A percentile compares a stretch with the other conserved stretches of the same genome.
These are phyloP conservation scores for Lordiphosa stackelbergi DNA, from an alignment of 1,140 invertebrate genomes.

Conservation along the genomic window DNA sequence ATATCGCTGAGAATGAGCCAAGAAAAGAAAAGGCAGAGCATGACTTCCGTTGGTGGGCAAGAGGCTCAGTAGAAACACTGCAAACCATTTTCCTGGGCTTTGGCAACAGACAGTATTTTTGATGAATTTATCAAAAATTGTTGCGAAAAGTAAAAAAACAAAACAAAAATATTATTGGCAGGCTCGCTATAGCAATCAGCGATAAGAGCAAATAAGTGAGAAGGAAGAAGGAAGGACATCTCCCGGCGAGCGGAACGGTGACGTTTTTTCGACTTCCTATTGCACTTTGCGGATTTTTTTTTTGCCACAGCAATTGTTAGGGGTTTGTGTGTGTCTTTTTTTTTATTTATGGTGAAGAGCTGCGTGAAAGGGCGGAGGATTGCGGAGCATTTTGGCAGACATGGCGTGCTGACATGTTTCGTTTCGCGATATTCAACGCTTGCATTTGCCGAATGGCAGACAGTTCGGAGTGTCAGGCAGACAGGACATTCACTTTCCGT, in stretches of 20 bases:
- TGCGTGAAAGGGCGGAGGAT: constrained; percentile 6
- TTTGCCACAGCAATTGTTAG: constrained; percentile 8
- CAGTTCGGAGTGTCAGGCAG: constrained; percentile 63
- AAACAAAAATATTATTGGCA: constrained; percentile 67
- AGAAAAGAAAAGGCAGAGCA: constrained; percentile 13
- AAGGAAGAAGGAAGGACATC: constrained; percentile 1
- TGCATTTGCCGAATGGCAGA: constrained; percentile 56
- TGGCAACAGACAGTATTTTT: constrained; percentile 40
- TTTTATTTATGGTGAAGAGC: constrained; percentile 18
- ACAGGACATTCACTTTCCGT: constrained; percentile 74
- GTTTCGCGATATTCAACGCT: constrained; percentile 38
- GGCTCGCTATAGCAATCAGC: constrained; percentile 28
- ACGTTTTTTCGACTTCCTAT: constrained; percentile 55
- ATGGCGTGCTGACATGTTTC: constrained; percentile 70
- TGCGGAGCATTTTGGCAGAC: constrained; percentile 44
- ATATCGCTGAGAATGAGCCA: constrained; percentile 13
- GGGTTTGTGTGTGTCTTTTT: constrained; percentile 2
- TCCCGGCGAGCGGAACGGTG: constrained; percentile 42
- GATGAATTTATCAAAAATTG: constrained; percentile 67
- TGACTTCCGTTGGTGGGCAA: constrained; percentile 44
- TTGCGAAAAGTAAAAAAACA: constrained; percentile 62
- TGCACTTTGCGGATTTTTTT: constrained; percentile 42
- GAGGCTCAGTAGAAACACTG: constrained; percentile 17
- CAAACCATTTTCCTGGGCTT: constrained; percentile 44
- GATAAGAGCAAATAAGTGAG: constrained; percentile 46